Base-by-base conservation (phyloP, 2,797 vertebrate genomes). In the Centropyge bicolor region DNA sequence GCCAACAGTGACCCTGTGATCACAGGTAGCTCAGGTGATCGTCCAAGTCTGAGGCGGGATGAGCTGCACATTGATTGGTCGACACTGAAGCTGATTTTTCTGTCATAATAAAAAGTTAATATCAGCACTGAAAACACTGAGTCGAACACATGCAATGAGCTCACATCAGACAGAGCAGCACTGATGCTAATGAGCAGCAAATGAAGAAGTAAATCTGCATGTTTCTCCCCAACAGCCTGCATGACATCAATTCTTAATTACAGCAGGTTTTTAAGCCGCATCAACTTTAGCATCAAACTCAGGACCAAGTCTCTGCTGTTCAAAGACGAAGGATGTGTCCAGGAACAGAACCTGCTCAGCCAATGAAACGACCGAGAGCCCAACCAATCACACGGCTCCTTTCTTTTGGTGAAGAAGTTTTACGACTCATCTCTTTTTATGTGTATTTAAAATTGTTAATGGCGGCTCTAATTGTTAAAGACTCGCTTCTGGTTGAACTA, bases 171-270 rank as follows among this genome's bases (percentile, higher is more conserved):
- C 17, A 46, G 11, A 63, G 31, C 1, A 38, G 27, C 19, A 22
- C 16, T 43, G 14, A 35, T 41, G 14, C 45, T 41, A 31, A 35
- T 31, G 27, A 31, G 27, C 27, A 31, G 27, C 9, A 12, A 22
- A 24, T 66, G 49, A 73, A 65, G 13, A 62, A 3, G 6, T 60
- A 17, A 61, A n/a, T 60, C 8, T 67, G 27, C 27, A 19, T 27
- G 64, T 43, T 46, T 63, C 68, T 20, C 11, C 41, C 1, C 10
- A 54, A 45, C 40, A 24, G 5, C 35, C 57, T 60, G 46, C 20
- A 73, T 19, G 38, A 69, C 59, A 40, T 46, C 35, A 61, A n/a
- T 38, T 10, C 24, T 74, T 59, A 17, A 75, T 57, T 22, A 48
- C 13, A 2, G 4, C 31, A 3, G 12, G 27, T 78, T 75, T 70